A percentile compares a stretch with the other conserved stretches of the same genome.
Evolutionary conservation across 1,140 invertebrate genomes (phyloP).

Genomic region (Drosophila pruinosa): DNA sequence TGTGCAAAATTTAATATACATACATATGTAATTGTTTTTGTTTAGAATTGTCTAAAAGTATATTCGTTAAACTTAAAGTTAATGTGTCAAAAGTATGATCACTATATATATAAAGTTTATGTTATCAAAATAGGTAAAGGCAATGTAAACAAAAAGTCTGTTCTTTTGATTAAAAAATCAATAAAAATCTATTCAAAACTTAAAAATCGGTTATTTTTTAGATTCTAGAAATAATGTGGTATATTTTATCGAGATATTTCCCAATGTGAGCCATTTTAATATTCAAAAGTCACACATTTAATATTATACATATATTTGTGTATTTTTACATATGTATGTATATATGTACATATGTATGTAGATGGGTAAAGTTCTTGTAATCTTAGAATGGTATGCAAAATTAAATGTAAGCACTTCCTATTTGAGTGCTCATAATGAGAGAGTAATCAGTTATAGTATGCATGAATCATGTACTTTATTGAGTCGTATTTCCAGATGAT

Average conservation of each 20-base stretch:
- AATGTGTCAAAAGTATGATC: conserved; percentile 18
- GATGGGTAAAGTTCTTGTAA: neutral
- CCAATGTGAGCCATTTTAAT: neutral
- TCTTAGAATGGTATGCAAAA: neutral
- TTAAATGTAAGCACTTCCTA: neutral
- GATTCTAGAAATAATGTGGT: neutral
- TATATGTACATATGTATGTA: neutral
- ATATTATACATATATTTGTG: neutral
- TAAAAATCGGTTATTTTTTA: neutral
- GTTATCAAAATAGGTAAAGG: conserved; percentile 66
- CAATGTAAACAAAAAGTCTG: conserved; percentile 56
- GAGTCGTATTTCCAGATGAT: neutral
- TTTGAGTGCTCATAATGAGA: neutral
- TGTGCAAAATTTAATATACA: conserved; percentile 24
- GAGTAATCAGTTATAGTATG: conserved; percentile 18
- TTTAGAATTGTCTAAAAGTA: conserved; percentile 16
- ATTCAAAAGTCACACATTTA: too few relatives aligned
- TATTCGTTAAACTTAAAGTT: conserved; percentile 16
- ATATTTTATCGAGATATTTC: neutral
- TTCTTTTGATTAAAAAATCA: conserved; percentile 69
- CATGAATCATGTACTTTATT: conserved; percentile 24
- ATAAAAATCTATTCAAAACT: conserved; percentile 56
- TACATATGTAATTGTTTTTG: conserved; percentile 19
- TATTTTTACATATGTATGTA: neutral
- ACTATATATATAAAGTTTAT: conserved; percentile 36